A percentile compares a stretch with the other conserved stretches of the same genome.
Conservation (phyloP, 2,797 vertebrate genomes). For the Phalanger gymnotis region DNA sequence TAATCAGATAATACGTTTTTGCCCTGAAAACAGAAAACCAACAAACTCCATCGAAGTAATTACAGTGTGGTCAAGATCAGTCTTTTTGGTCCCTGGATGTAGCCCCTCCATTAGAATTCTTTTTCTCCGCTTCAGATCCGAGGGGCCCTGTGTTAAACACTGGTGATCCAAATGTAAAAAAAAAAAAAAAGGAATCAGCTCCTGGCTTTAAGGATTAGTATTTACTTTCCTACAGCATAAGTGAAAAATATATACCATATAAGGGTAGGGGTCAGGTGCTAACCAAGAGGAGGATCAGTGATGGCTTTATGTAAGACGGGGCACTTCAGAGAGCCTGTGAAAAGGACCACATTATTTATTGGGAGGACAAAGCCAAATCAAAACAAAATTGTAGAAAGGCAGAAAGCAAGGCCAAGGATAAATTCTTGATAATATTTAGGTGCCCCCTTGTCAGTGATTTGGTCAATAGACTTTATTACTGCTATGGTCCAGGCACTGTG, state of each 20-base stretch:
- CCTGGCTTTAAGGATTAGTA: neutral
- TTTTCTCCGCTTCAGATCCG: neutral
- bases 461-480: neutral
- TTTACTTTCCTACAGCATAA: neutral
- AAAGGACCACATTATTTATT: neutral
- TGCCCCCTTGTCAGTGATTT: neutral
- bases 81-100: neutral
- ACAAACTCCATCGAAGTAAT: neutral
- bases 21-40: neutral
- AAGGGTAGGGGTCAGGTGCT: neutral
- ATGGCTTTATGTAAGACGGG: neutral
- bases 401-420: neutral
- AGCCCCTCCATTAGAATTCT: neutral
- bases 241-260: neutral
- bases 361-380: neutral
- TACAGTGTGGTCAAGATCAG: neutral
- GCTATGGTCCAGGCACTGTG: neutral
- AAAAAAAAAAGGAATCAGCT: neutral
- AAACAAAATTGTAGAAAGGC: neutral
- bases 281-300: neutral
- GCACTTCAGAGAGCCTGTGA: neutral
- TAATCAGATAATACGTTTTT: neutral
- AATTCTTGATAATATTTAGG: neutral
- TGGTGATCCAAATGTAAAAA: neutral
- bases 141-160: neutral